Conservation (phyloP, 2,113 vertebrate genomes). For the Tachysurus vachellii region DNA sequence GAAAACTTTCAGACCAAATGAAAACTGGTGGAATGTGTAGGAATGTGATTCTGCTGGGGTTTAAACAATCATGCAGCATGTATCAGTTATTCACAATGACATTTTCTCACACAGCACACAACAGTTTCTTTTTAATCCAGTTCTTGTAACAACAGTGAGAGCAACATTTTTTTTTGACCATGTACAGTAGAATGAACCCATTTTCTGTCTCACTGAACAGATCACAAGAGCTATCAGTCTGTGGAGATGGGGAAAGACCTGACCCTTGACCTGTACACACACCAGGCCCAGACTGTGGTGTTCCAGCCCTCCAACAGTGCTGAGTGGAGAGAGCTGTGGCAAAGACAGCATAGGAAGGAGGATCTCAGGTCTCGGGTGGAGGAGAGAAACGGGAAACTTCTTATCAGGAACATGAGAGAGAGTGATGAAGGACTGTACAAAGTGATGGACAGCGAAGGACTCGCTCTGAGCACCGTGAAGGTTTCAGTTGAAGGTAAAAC, state of each 20-base stretch:
- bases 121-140: background rate
- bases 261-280: constrained; percentile 62
- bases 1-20: background rate
- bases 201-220: constrained; percentile 48
- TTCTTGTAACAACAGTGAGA: background rate
- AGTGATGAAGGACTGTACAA: constrained; percentile 63
- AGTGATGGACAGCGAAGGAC: constrained; percentile 64
- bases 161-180: background rate
- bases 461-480: constrained; percentile 66
- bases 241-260: constrained; percentile 56
- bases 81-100: background rate
- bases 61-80: background rate
- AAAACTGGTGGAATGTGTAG: background rate
- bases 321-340: constrained; percentile 58
- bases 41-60: background rate
- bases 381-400: constrained; percentile 34
- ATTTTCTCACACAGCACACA: background rate
- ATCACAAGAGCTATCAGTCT: constrained; percentile 48
- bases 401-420: constrained; percentile 23
- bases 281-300: constrained; percentile 54
- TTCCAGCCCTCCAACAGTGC: constrained; percentile 58
- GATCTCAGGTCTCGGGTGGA: constrained; percentile 7
- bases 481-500: constrained; percentile 61
- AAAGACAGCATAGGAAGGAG: background rate
- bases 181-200: background rate